A percentile compares a stretch with the other conserved stretches of the same genome.
These are phyloP conservation scores for Cephus nigrinus DNA, from an alignment of 2,888 invertebrate genomes.

Conservation along the genomic window DNA sequence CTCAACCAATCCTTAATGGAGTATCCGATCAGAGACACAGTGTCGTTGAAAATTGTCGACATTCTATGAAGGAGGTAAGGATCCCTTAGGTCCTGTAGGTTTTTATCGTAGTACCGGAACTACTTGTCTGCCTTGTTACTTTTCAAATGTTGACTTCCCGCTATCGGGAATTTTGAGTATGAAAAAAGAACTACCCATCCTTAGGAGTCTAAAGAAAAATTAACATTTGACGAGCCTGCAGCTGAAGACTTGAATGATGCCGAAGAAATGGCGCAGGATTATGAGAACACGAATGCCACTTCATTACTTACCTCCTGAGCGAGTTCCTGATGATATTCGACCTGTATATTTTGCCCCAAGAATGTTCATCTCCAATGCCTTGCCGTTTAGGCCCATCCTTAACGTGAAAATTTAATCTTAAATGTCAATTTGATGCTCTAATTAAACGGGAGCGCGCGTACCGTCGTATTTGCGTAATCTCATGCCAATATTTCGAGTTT, in stretches of 20 bases:
- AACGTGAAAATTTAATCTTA: neutral
- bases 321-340: neutral
- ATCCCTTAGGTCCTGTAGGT: neutral
- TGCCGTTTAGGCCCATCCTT: neutral
- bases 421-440: neutral
- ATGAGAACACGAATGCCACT: slow-evolving; percentile 44
- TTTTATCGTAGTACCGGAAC: slow-evolving; percentile 26
- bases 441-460: neutral
- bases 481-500: neutral
- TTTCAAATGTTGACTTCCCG: slow-evolving; percentile 29
- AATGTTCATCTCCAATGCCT: neutral
- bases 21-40: slow-evolving; percentile 45
- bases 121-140: slow-evolving; percentile 2
- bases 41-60: slow-evolving; percentile 51
- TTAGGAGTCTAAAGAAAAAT: slow-evolving; percentile 44
- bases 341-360: neutral
- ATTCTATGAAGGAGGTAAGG: slow-evolving; percentile 50
- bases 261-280: slow-evolving; percentile 27
- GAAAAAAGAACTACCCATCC: slow-evolving; percentile 30
- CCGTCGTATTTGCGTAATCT: neutral
- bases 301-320: slow-evolving; percentile 39
- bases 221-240: slow-evolving; percentile 37
- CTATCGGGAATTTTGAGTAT: neutral
- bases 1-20: slow-evolving; percentile 40
- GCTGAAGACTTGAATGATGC: slow-evolving; percentile 32